Conservation (phyloP, 2,797 vertebrate species). For the Alectoris magna region DNA sequence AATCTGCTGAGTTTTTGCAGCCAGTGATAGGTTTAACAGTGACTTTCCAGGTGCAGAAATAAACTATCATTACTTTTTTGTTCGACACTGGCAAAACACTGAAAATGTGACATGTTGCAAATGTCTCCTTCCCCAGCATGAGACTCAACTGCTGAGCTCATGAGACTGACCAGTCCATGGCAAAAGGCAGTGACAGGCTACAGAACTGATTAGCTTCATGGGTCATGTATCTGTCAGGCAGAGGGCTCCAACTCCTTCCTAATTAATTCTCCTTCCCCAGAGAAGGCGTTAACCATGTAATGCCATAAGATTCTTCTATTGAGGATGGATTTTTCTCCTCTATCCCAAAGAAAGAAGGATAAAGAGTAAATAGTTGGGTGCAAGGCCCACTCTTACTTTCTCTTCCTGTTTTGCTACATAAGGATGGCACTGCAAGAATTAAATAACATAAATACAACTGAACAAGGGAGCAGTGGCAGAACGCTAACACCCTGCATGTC, state of each 20-base stretch:
- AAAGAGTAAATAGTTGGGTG: not conserved
- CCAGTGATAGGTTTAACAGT: not conserved
- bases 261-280: conserved; percentile 44
- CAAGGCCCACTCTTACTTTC: not conserved
- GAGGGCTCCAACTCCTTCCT: conserved; percentile 35
- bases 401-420: not conserved
- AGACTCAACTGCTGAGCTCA: not conserved
- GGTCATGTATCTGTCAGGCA: conserved; percentile 44
- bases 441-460: not conserved
- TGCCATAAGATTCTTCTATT: not conserved
- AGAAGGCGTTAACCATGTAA: not conserved
- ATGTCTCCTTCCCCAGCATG: not conserved
- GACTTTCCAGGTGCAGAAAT: conserved; percentile 10
- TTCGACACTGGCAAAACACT: not conserved
- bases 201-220: conserved; percentile 45
- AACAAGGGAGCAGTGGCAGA: not conserved
- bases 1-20: conserved; percentile 15
- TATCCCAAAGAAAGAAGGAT: not conserved
- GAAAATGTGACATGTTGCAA: not conserved
- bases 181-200: not conserved
- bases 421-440: not conserved
- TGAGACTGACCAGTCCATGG: not conserved
- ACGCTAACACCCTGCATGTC: fast-evolving
- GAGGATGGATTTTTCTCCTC: not conserved
- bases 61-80: not conserved